Percentiles rank a stretch among this genome's conserved stretches.
These are phyloP conservation scores for Poeciliopsis infans DNA, from an alignment of 2,797 vertebrate genomes.

Conservation along the genomic window DNA sequence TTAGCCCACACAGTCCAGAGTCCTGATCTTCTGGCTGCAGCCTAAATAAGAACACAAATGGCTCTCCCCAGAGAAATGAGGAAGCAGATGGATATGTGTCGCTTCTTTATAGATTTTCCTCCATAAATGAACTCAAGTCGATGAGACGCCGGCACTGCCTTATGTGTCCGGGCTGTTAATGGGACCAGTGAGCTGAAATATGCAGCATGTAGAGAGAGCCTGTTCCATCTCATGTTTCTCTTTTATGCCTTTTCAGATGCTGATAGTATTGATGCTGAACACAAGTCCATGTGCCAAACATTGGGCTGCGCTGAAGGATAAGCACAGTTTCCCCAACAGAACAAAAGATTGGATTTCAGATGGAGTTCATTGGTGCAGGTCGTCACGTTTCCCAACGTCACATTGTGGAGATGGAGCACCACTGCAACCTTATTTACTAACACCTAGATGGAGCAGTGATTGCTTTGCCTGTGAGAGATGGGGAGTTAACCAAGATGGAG, in stretches of 20 bases:
- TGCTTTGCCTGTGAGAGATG: slow-evolving; percentile 12
- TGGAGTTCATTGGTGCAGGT: slow-evolving; percentile 52
- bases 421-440: slow-evolving; percentile 33
- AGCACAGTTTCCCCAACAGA: slow-evolving; percentile 56
- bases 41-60: slow-evolving; percentile 80
- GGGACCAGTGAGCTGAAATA: slow-evolving; percentile 78
- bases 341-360: slow-evolving; percentile 67
- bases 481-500: slow-evolving; percentile 10
- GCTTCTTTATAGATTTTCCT: slow-evolving; percentile 80
- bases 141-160: slow-evolving; percentile 67
- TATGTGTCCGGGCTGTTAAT: slow-evolving; percentile 76
- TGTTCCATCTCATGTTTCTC: slow-evolving; percentile 77
- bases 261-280: slow-evolving; percentile 75
- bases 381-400: slow-evolving; percentile 62
- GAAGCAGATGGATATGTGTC: slow-evolving; percentile 80
- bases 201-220: slow-evolving; percentile 59
- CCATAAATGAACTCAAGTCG: slow-evolving; percentile 81
- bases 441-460: slow-evolving; percentile 14
- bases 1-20: slow-evolving; percentile 64
- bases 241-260: slow-evolving; percentile 72
- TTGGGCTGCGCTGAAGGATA: slow-evolving; percentile 71
- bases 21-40: slow-evolving; percentile 68
- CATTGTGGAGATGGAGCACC: slow-evolving; percentile 51
- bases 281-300: slow-evolving; percentile 68
- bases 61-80: slow-evolving; percentile 62